Percentiles rank a stretch among this genome's conserved stretches.
Conservation (phyloP, 37 sponge, comb jelly and placozoan species). For the Cliona cf. orientalis region DNA sequence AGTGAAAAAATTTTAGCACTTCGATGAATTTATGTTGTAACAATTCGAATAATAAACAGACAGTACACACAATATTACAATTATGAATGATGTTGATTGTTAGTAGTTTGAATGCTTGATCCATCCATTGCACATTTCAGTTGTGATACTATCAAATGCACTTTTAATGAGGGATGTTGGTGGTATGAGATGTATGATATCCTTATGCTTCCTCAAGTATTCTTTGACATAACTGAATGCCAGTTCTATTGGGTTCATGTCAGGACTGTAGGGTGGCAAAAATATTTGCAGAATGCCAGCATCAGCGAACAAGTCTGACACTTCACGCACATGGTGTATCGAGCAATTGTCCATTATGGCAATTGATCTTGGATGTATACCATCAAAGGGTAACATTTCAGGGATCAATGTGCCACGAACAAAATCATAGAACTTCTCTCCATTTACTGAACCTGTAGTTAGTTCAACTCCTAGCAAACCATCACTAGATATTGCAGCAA, state of each 20-base stretch:
- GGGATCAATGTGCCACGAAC: slow-evolving; percentile 24
- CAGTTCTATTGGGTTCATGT: not conserved
- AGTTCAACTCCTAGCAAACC: slow-evolving; percentile 5
- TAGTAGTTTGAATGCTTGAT: no score
- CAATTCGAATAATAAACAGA: not conserved
- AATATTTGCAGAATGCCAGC: not conserved
- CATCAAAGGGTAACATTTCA: slow-evolving; percentile 18
- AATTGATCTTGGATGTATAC: not conserved
- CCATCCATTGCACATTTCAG: no score
- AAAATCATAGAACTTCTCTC: slow-evolving; percentile 4
- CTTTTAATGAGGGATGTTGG: not conserved
- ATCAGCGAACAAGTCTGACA: not conserved
- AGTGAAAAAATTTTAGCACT: not conserved
- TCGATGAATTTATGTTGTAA: not conserved
- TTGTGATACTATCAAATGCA: slow-evolving; percentile 9
- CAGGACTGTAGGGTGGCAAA: slow-evolving; percentile 9
- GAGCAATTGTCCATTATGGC: slow-evolving; percentile 13
- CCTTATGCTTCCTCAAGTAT: slow-evolving; percentile 10
- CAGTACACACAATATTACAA: not conserved
- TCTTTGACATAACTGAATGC: not conserved
- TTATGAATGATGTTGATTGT: no score
- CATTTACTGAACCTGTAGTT: slow-evolving; percentile 3
- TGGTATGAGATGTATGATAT: not conserved
- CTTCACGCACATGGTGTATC: not conserved
- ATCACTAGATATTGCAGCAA: slow-evolving; percentile 17